These are phyloP conservation scores for Menidia menidia DNA, from an alignment of 2,797 vertebrate species.

Conservation along the genomic window DNA sequence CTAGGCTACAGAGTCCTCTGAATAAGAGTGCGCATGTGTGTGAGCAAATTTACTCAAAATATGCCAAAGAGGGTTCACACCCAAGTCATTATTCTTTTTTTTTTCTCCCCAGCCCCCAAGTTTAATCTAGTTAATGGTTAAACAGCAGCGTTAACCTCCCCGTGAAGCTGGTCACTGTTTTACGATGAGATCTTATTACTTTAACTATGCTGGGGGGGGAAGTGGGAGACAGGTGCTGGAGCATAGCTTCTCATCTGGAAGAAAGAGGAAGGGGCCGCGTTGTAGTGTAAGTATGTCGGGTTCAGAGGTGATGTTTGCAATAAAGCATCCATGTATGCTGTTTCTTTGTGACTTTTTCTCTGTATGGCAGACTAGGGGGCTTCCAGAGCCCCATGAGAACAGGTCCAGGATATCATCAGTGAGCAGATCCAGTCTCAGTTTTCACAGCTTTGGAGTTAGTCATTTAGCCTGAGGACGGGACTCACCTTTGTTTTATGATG, in stretches of 20 bases:
- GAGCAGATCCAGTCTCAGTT: slow-evolving; percentile 64
- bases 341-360: slow-evolving; percentile 52
- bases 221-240: slow-evolving; percentile 51
- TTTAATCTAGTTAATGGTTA: slow-evolving; percentile 84
- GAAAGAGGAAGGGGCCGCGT: slow-evolving; percentile 30
- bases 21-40: slow-evolving; percentile 11
- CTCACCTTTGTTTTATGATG: slow-evolving; percentile 62
- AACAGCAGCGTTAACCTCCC: slow-evolving; percentile 73
- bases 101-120: slow-evolving; percentile 45
- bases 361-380: slow-evolving; percentile 46
- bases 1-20: slow-evolving; percentile 15
- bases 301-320: slow-evolving; percentile 17
- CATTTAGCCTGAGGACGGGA: slow-evolving; percentile 59
- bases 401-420: slow-evolving; percentile 37
- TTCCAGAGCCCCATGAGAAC: slow-evolving; percentile 64
- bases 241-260: slow-evolving; percentile 52
- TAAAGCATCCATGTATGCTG: slow-evolving; percentile 9
- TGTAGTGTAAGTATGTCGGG: slow-evolving; percentile 26
- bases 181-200: slow-evolving; percentile 75
- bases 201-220: slow-evolving; percentile 69
- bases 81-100: slow-evolving; percentile 21
- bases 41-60: slow-evolving; percentile 34
- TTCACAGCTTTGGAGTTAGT: slow-evolving; percentile 48
- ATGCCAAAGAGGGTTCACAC: slow-evolving; percentile 11
- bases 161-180: slow-evolving; percentile 73